These are phyloP conservation scores for Asteroscopus sphinx DNA, from an alignment of 2,888 invertebrate species.

Conservation along the genomic window DNA sequence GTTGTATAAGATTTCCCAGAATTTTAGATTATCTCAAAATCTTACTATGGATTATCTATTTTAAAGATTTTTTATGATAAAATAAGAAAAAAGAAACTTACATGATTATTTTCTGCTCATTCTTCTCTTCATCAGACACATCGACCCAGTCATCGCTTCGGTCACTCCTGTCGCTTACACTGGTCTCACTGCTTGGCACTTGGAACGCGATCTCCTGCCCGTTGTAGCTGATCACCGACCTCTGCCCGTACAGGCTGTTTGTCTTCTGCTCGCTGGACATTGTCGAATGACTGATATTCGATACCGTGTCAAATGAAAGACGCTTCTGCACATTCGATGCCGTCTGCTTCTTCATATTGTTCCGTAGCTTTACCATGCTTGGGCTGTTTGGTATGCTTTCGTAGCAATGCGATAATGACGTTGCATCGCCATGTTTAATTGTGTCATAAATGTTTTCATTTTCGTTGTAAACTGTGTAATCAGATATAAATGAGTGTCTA, in stretches of 20 bases:
- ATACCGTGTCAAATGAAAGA: conserved; percentile 84
- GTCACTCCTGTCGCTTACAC: conserved; percentile 90
- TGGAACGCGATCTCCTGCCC: conserved; percentile 87
- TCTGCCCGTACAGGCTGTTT: conserved; percentile 90
- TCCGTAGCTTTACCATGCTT: conserved; percentile 82
- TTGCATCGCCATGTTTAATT: conserved; percentile 88
- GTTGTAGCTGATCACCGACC: conserved; percentile 85
- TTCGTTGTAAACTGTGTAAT: conserved; percentile 82
- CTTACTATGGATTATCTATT: neutral
- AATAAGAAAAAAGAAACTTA: conserved; percentile 74
- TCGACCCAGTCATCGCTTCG: conserved; percentile 92
- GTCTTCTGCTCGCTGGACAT: conserved; percentile 90
- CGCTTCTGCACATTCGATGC: conserved; percentile 80
- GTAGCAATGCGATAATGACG: conserved; percentile 89
- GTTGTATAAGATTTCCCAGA: neutral
- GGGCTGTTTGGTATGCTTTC: conserved; percentile 90
- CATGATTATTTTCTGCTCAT: conserved; percentile 89
- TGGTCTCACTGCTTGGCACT: conserved; percentile 89
- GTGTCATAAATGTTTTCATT: conserved; percentile 91
- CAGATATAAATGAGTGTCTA: conserved; percentile 80
- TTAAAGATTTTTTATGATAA: conserved; percentile 1
- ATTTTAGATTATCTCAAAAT: conserved; percentile 3
- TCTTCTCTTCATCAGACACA: conserved; percentile 90
- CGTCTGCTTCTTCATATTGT: conserved; percentile 78
- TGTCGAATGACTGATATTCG: conserved; percentile 87